Evolutionary conservation across 2,797 vertebrate genomes (phyloP).

Genomic region (Sus cebifrons): DNA sequence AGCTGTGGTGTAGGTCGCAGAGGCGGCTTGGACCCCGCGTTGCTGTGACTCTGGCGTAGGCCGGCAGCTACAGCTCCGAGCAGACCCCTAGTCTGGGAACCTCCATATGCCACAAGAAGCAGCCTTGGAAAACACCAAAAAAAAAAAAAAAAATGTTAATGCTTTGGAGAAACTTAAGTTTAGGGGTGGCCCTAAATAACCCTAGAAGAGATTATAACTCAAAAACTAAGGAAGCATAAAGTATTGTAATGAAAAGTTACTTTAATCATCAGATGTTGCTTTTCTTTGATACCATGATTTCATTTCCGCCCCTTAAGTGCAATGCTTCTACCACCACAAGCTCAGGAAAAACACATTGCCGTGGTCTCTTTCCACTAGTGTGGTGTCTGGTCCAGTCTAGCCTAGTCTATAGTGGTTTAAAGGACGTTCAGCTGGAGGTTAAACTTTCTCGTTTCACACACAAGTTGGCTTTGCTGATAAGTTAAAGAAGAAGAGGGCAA

Average conservation of each 20-base stretch:
- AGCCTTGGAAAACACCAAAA: no score
- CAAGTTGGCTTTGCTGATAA: slow-evolving; percentile 72
- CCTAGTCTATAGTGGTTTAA: neutral
- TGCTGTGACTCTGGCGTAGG: no score
- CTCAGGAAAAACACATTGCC: neutral
- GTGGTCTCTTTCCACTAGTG: neutral
- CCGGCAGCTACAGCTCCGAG: no score
- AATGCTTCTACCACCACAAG: rapidly evolving
- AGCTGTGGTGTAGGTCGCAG: no score
- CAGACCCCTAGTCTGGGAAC: no score
- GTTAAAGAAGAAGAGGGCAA: slow-evolving; percentile 71
- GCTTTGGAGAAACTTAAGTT: neutral
- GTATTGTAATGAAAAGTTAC: neutral
- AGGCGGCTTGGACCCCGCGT: no score
- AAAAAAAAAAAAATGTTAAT: neutral
- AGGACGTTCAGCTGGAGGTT: neutral
- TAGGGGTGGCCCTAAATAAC: neutral
- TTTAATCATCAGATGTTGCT: neutral
- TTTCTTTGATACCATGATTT: neutral
- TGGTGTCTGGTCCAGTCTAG: neutral
- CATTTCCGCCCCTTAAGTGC: no score
- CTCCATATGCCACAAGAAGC: no score
- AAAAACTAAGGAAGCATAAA: neutral
- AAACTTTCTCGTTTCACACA: slow-evolving; percentile 66
- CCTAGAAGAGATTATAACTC: neutral